Evolutionary conservation across 2,888 invertebrate genomes (phyloP).

Genomic region (Trichopria drosophilae): DNA sequence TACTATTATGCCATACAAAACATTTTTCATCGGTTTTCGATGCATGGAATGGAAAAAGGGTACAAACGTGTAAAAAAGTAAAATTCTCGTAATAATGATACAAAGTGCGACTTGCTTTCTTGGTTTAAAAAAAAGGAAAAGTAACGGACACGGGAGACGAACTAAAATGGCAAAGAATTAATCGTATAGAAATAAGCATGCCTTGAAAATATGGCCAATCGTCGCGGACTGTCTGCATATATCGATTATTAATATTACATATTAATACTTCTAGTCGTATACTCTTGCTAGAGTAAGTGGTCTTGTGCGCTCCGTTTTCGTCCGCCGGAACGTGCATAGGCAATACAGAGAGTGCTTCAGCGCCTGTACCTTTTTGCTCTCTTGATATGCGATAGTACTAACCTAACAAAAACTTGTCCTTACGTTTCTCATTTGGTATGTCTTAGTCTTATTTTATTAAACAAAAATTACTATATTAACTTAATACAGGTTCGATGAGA

Average conservation of each 20-base stretch:
- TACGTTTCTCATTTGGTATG: conserved; percentile 57
- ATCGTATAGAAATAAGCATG: conserved; percentile 21
- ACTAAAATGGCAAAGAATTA: conserved; percentile 24
- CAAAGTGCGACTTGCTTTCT: too few relatives aligned
- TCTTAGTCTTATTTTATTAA: conserved; percentile 56
- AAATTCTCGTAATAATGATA: too few relatives aligned
- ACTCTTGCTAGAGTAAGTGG: conserved; percentile 57
- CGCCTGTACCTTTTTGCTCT: conserved; percentile 48
- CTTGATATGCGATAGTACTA: conserved; percentile 57
- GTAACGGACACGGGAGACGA: conserved; percentile 29
- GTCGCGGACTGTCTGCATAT: conserved; percentile 50
- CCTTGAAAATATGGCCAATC: conserved; percentile 49
- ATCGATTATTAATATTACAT: conserved; percentile 53
- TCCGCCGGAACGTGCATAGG: conserved; percentile 50
- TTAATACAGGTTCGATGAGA: conserved; percentile 46
- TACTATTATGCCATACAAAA: too few relatives aligned
- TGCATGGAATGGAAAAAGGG: conserved; percentile 13
- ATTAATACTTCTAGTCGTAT: conserved; percentile 59
- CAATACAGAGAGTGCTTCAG: conserved; percentile 55
- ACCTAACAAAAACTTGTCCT: conserved; percentile 55
- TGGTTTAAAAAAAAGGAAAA: conserved; percentile 27
- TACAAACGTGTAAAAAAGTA: too few relatives aligned
- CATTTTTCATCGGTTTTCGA: conserved; percentile 12
- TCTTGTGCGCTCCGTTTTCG: conserved; percentile 50
- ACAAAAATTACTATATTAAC: conserved; percentile 42